Evolutionary conservation across 1,140 invertebrate species (phyloP), one percentile per base, ranked within the genome.

Genomic region (Catajapyx aquilonaris): DNA sequence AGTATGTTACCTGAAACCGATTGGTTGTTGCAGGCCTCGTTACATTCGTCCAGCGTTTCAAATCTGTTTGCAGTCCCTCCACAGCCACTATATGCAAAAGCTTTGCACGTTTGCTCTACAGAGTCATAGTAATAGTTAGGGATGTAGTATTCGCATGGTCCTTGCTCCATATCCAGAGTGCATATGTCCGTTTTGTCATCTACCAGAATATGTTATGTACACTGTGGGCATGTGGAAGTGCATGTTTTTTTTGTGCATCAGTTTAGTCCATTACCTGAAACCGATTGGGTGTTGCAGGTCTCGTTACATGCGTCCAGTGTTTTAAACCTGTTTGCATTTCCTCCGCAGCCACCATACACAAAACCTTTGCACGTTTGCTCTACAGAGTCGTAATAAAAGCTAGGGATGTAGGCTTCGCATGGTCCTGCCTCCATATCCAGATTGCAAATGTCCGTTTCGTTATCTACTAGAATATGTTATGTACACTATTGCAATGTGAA

Each of bases 61-160:
- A 86, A 94, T 51, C 76, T 76, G 65, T 93, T 93, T 49, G 63
- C 68, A 62, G 90, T 95, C 41, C 84, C 86, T 46, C 73, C 73
- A 61, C 85, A 91, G 43, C 88, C 88, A 40, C 73, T 75, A 64
- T 85, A 95, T 68, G 87, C 87, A 68, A 97, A 97, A 31, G 85
- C 81, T 63, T 79, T 67, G 68, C 91, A 97, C 38, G 77, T 69
- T 53, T 87, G 80, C 54, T 86, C 75, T 20, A 65, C 62, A 31
- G 65, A 61, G 54, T 88, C 81, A 64, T 81, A 95, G 57, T 77
- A 79, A 85, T 86, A 94, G 45, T 69, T 64, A 20, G 80, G 64
- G 34, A 73, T 54, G 44, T 72, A 73, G 45, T 80, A 73, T 31
- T 67, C 69, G 62, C 87, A 93, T 52, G 72, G 73, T 56, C 86